A percentile compares a stretch with the other conserved stretches of the same genome.
Evolutionary conservation across 2,888 invertebrate genomes (phyloP).

Genomic region (Exephanes ischioxanthus): DNA sequence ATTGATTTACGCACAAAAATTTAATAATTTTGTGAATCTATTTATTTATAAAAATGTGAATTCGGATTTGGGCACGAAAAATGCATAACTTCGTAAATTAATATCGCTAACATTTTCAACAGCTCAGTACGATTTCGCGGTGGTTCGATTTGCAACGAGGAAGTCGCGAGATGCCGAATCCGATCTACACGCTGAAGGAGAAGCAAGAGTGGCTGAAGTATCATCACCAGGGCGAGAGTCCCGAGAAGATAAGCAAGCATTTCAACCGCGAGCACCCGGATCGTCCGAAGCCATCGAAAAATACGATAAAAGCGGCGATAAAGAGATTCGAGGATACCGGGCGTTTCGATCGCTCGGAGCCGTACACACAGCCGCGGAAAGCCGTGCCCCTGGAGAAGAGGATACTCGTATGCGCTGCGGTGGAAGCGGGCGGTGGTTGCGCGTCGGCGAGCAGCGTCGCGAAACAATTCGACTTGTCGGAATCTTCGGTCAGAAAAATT

Average conservation of each 20-base stretch:
- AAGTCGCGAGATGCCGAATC: constrained; percentile 59
- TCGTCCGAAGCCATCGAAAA: constrained; percentile 65
- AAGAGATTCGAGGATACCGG: constrained; percentile 66
- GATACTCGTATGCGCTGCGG: constrained; percentile 62
- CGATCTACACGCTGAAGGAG: constrained; percentile 63
- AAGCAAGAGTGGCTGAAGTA: constrained; percentile 67
- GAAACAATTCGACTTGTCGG: constrained; percentile 60
- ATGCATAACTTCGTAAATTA: not conserved
- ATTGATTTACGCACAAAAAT: too few relatives aligned
- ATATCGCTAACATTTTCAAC: not conserved
- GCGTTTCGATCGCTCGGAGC: constrained; percentile 63
- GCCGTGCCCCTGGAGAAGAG: constrained; percentile 61
- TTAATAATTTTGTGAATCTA: too few relatives aligned
- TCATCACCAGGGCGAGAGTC: constrained; percentile 65
- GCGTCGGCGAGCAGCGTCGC: constrained; percentile 62
- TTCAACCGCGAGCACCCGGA: constrained; percentile 62
- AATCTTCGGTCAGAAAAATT: constrained; percentile 65
- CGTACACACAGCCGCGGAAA: constrained; percentile 59
- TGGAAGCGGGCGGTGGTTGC: constrained; percentile 63
- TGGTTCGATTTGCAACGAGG: not conserved
- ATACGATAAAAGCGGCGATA: constrained; percentile 61
- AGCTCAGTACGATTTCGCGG: not conserved
- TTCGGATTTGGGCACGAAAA: too few relatives aligned
- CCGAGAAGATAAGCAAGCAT: constrained; percentile 63
- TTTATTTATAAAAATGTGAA: too few relatives aligned